These are phyloP conservation scores for Bugula neritina DNA, from an alignment of 2,888 invertebrate genomes.

Conservation along the genomic window DNA sequence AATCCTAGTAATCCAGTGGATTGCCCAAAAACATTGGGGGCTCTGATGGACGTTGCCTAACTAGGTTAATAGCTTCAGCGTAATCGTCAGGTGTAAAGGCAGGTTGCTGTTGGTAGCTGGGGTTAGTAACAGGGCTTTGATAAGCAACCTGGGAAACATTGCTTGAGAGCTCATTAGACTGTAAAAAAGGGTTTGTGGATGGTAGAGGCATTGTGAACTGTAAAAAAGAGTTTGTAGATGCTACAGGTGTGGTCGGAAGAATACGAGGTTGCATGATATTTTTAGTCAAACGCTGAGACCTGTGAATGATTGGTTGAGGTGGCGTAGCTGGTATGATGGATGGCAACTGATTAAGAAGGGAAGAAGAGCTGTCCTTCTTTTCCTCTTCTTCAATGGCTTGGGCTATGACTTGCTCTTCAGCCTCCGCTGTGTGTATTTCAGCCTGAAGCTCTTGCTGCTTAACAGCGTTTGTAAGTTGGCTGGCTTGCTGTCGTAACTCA, in stretches of 20 bases:
- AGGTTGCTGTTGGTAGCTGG: background rate
- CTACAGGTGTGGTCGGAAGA: background rate
- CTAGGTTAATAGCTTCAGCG: conserved; percentile 14
- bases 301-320: conserved; percentile 9
- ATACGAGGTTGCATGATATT: background rate
- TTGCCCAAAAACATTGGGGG: conserved; percentile 5
- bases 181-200: background rate
- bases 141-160: background rate
- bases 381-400: conserved; percentile 20
- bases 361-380: background rate
- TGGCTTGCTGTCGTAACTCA: conserved; percentile 4
- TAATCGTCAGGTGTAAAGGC: conserved; percentile 24
- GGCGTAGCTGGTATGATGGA: background rate
- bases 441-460: conserved; percentile 15
- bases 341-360: background rate
- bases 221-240: background rate
- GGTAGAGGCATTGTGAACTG: too few species aligned
- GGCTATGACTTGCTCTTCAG: conserved; percentile 6
- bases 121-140: conserved; percentile 1
- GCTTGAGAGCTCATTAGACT: background rate
- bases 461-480: conserved; percentile 8
- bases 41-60: conserved; percentile 11
- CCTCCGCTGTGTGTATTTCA: conserved; percentile 8
- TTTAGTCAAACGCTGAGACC: background rate
- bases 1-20: conserved; percentile 15